These are phyloP conservation scores for Helicoverpa armigera DNA, from an alignment of 1,140 invertebrate genomes.

Conservation along the genomic window DNA sequence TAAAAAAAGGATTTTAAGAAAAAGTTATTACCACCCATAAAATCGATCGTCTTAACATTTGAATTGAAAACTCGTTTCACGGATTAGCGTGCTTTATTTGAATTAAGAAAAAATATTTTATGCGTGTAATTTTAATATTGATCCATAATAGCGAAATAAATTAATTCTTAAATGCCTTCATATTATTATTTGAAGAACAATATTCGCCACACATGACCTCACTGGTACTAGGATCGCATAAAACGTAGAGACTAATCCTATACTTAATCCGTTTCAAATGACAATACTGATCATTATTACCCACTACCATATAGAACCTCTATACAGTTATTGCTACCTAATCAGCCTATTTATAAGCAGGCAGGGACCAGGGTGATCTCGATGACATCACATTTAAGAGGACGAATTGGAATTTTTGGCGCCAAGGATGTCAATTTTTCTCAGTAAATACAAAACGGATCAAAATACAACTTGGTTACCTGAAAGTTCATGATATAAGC, in stretches of 20 bases:
- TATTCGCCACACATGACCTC: neutral
- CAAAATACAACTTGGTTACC: no score
- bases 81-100: neutral
- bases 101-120: no score
- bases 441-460: no score
- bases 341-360: slow-evolving; percentile 21
- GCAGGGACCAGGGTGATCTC: neutral
- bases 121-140: neutral
- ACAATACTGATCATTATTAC: slow-evolving; percentile 9
- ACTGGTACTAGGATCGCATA: neutral
- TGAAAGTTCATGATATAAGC: no score
- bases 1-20: neutral
- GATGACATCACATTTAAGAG: neutral
- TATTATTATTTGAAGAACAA: neutral
- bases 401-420: no score
- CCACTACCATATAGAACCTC: neutral
- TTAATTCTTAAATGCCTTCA: neutral
- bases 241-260: neutral
- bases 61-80: neutral
- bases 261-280: no score
- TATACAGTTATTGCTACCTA: slow-evolving; percentile 1
- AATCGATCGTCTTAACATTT: neutral
- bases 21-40: no score
- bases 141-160: neutral
- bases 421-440: no score